Conservation (phyloP, 1,140 invertebrate genomes). For the Achatina immaculata region DNA sequence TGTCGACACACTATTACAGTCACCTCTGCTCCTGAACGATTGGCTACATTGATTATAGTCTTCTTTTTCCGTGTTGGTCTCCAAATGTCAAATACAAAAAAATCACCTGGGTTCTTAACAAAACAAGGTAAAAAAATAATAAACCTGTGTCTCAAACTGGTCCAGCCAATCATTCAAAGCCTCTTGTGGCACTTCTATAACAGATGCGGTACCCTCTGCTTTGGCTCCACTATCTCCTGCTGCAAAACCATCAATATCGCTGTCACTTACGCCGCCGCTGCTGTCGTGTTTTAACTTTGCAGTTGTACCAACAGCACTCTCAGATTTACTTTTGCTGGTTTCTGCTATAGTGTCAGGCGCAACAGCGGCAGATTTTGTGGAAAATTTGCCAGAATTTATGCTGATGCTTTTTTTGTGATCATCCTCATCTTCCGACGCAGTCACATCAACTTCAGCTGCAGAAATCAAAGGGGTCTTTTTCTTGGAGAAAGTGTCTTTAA, state of each 20-base stretch:
- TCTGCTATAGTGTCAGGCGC: background rate
- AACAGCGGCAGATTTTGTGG: background rate
- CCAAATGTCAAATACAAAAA: too few relatives aligned
- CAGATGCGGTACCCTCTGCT: background rate
- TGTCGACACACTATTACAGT: too few relatives aligned
- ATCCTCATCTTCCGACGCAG: conserved; percentile 45
- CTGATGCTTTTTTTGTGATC: background rate
- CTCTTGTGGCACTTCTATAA: conserved; percentile 1
- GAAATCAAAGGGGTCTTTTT: conserved; percentile 13
- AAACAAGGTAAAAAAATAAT: too few relatives aligned
- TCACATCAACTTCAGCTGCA: conserved; percentile 33
- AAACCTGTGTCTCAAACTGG: conserved; percentile 23
- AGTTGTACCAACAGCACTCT: background rate
- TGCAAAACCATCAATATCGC: background rate
- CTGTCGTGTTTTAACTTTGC: background rate
- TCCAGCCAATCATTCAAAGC: conserved; percentile 16
- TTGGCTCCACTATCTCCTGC: background rate
- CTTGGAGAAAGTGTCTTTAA: background rate
- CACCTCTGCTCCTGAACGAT: too few relatives aligned
- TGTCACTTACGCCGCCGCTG: background rate
- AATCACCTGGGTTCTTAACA: too few relatives aligned
- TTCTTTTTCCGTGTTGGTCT: too few relatives aligned
- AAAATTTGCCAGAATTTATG: background rate
- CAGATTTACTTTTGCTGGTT: background rate
- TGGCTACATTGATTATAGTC: too few relatives aligned